phyloP scores from a whole-genome alignment of 2,797 vertebrate genomes.

The Austrolebias charrua region DNA sequence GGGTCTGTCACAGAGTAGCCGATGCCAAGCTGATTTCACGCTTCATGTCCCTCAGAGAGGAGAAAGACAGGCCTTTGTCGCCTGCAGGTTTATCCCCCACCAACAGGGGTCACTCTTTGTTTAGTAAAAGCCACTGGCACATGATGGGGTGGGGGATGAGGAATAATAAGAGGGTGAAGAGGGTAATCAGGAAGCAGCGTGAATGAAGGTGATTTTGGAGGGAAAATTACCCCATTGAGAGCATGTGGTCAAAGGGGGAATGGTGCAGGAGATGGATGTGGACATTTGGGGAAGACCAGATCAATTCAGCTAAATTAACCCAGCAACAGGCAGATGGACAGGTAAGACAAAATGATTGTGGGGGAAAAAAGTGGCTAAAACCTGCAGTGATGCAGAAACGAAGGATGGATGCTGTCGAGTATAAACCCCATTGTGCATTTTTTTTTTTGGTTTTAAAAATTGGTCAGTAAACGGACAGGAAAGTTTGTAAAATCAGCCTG shows the following conservation, averaged over 20 bases:
- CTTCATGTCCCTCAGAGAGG: slow-evolving; percentile 68
- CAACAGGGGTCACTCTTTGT: slow-evolving; percentile 81
- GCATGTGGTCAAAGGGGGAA: slow-evolving; percentile 59
- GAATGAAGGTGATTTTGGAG: slow-evolving; percentile 56
- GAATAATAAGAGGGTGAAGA: slow-evolving; percentile 30
- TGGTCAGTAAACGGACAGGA: slow-evolving; percentile 50
- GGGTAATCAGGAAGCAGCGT: slow-evolving; percentile 49
- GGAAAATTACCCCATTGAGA: slow-evolving; percentile 52
- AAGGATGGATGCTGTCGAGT: slow-evolving; percentile 44
- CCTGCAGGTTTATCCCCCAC: slow-evolving; percentile 41
- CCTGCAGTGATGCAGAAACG: slow-evolving; percentile 33
- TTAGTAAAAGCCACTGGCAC: slow-evolving; percentile 38
- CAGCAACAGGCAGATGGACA: slow-evolving; percentile 47
- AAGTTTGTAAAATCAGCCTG: slow-evolving; percentile 49
- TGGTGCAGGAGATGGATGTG: slow-evolving; percentile 60
- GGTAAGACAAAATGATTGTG: slow-evolving; percentile 18
- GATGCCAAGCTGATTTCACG: slow-evolving; percentile 81
- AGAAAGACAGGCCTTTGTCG: slow-evolving; percentile 47
- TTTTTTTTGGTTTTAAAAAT: slow-evolving; percentile 54
- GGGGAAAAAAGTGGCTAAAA: slow-evolving; percentile 24
- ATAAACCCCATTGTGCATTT: slow-evolving; percentile 28
- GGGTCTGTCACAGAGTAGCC: slow-evolving; percentile 71
- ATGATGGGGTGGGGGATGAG: slow-evolving; percentile 1
- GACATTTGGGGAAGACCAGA: slow-evolving; percentile 54
- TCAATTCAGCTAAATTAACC: slow-evolving; percentile 62